phyloP scores from a whole-genome alignment of 1,140 invertebrate species.

The Limonius californicus region DNA sequence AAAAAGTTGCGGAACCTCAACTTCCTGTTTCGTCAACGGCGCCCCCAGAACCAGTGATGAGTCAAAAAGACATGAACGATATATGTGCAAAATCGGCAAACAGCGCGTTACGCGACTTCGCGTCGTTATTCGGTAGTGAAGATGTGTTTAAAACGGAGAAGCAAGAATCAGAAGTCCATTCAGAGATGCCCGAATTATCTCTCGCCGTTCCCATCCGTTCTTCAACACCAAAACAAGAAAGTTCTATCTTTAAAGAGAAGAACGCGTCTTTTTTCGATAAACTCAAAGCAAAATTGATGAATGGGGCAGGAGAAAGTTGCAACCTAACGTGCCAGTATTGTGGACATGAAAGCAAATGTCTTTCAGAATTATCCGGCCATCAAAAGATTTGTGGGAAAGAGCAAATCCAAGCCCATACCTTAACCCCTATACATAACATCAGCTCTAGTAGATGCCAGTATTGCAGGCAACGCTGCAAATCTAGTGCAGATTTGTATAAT shows the following conservation, averaged over 20 bases:
- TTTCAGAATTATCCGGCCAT: slow-evolving; percentile 75
- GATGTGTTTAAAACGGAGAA: slow-evolving; percentile 41
- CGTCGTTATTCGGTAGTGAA: slow-evolving; percentile 49
- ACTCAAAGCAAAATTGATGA: slow-evolving; percentile 68
- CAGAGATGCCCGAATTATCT: slow-evolving; percentile 32
- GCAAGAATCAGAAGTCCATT: background rate
- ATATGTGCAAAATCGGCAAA: slow-evolving; percentile 48
- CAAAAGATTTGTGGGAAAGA: slow-evolving; percentile 64
- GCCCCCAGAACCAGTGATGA: slow-evolving; percentile 37
- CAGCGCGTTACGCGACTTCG: slow-evolving; percentile 51
- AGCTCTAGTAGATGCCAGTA: slow-evolving; percentile 80
- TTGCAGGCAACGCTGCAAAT: slow-evolving; percentile 80
- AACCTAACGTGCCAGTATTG: slow-evolving; percentile 69
- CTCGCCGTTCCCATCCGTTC: slow-evolving; percentile 6
- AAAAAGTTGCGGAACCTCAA: background rate
- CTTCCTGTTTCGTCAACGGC: background rate
- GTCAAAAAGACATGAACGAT: slow-evolving; percentile 48
- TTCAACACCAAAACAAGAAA: slow-evolving; percentile 42
- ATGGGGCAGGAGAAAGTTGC: slow-evolving; percentile 50
- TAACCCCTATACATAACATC: slow-evolving; percentile 48
- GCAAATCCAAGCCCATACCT: slow-evolving; percentile 39
- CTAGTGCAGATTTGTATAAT: slow-evolving; percentile 66
- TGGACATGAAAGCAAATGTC: slow-evolving; percentile 75
- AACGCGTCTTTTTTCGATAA: slow-evolving; percentile 78
- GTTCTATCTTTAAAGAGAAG: slow-evolving; percentile 58